Evolutionary conservation across 2,888 invertebrate genomes (phyloP), one percentile per base, ranked within the genome.

Genomic region (Pammene aurita): DNA sequence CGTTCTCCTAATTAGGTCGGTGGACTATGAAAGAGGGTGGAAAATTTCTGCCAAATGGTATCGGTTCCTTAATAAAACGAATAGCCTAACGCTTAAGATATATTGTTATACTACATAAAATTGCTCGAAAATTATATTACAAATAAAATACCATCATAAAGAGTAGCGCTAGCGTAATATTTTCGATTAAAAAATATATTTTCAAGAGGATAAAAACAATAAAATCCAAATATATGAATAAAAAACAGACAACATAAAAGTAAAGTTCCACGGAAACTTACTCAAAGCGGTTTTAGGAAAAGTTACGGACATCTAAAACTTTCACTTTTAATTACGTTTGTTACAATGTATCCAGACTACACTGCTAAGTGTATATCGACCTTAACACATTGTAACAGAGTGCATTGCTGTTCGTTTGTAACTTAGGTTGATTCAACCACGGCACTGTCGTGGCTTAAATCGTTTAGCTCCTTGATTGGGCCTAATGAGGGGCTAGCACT

Each of bases 291-390:
- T 52, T 62, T 61, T 52, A 62, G 18, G 50, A 62, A 61, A 62
- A 62, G 62, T 62, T 62, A 18, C n/a, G 50, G n/a, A 62, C 62
- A 13, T 5, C 13, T 41, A 50, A 18, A 62, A 62, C 41, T 52
- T 62, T 52, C 52, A 18, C 50, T 41, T n/a, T 50, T 62, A 52
- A 62, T 62, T 62, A 41, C 38, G 38, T 61, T 61, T 61, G 48
- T 57, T 57, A 58, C 26, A 44, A 11, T 44, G 26, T 34, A n/a
- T 34, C 10, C 44, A 26, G 2, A 41, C 26, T 44, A 44, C 13
- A 34, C 13, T 18, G 42, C 42, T 5, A 44, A 11, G 7, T 7
- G 34, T 13, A 34, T 57, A 34, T n/a, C 26, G 13, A 13, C 13
- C 50, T 50, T 50, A 61, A 16, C 0, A 9, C 13, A 9, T 16